Evolutionary conservation across 2,113 vertebrate species (phyloP), one percentile per base, ranked within the genome.

Genomic region (Columba janthina): DNA sequence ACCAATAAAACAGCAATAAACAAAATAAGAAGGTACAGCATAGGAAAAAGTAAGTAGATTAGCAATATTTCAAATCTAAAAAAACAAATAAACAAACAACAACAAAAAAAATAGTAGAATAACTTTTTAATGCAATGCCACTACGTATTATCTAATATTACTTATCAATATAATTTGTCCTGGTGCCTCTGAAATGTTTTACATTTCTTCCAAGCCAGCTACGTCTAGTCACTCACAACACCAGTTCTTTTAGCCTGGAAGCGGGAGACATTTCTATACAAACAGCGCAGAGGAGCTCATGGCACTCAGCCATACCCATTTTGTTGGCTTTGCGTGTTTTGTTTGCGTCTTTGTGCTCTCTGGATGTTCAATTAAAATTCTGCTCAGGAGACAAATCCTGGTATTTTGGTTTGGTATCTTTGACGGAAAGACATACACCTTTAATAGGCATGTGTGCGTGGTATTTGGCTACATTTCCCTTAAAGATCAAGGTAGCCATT

Each of bases 361-460:
- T 12, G 12, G 31, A 11, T 12, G 26, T n/a, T 62, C 46, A 50
- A 3, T 28, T 28, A 9, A 48, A 25, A 36, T 46, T 31, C 46
- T 14, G 12, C 58, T 66, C 46, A 24, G 21, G 2, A 77, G n/a
- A 28, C 10, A 72, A 34, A 51, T 25, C 44, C n/a, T 7, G 4
- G 14, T 38, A 54, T 29, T 65, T 31, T 21, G 7, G 15, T 65
- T 31, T 21, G 7, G 15, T 32, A 46, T 10, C 28, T 21, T 0
- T 12, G 31, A 21, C 34, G 50, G 25, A 38, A 29, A 31, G 11
- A 17, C 4, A 15, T 1, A 8, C 5, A 9, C 26, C 34, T 44
- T 57, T 50, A 29, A 13, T 4, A 4, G 15, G 3, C 56, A n/a
- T 5, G 0, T 2, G 4, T 1, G 15, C 28, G 20, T 17, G 28